Evolutionary conservation across 2,113 vertebrate species (phyloP).

Genomic region (Ardeotis arabs): DNA sequence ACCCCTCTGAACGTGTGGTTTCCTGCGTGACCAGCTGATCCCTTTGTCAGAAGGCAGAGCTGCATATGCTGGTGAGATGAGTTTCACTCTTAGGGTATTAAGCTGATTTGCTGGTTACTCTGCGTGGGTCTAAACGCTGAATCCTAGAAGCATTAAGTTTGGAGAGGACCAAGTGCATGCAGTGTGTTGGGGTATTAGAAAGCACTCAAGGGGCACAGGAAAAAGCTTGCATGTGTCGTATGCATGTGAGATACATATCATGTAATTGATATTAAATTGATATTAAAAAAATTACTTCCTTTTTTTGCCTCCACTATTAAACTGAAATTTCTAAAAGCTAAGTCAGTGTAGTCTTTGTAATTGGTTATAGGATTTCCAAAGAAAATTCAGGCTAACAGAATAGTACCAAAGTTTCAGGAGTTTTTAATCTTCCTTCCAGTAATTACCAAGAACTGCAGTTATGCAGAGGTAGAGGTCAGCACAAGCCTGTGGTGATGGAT

Average conservation of each 20-base stretch:
- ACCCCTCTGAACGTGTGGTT: not conserved
- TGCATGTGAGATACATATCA: rapidly evolving
- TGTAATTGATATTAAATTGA: not conserved
- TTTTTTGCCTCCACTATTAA: not conserved
- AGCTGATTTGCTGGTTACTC: not conserved
- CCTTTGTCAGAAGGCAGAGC: not conserved
- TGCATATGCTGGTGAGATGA: not conserved
- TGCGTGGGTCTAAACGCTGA: not conserved
- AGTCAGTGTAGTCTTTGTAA: not conserved
- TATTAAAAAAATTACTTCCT: not conserved
- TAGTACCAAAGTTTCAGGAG: not conserved
- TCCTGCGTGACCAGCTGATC: not conserved
- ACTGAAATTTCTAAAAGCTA: not conserved
- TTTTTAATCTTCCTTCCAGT: not conserved
- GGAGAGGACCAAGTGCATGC: not conserved
- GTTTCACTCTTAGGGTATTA: not conserved
- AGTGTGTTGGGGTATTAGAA: not conserved
- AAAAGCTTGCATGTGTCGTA: not conserved
- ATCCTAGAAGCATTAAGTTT: not conserved
- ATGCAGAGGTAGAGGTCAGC: not conserved
- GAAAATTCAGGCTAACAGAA: not conserved
- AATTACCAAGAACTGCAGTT: not conserved
- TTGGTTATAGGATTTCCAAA: not conserved
- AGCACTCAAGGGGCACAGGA: not conserved
- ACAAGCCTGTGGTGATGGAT: not conserved